phyloP scores from a whole-genome alignment of 37 sponge, comb jelly and placozoan genomes.

The Geodia barretti region DNA sequence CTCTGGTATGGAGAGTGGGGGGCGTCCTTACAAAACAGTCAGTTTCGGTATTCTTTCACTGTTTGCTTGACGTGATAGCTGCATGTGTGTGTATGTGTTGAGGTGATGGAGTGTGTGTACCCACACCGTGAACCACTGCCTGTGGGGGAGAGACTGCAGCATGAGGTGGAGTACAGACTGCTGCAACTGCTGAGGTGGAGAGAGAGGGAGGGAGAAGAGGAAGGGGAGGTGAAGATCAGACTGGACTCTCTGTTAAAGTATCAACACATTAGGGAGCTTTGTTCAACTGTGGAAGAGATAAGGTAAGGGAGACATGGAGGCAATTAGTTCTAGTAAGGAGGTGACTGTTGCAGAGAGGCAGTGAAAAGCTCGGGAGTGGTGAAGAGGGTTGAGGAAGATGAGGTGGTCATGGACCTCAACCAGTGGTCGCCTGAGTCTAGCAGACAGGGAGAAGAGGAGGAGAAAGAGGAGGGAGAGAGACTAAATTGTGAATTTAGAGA shows the following conservation, averaged over 20 bases:
- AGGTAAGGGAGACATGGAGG: slow-evolving; percentile 9
- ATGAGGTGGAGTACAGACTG: slow-evolving; percentile 56
- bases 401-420: no score
- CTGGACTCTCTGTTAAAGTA: slow-evolving; percentile 12
- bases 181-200: slow-evolving; percentile 5
- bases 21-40: slow-evolving; percentile 5
- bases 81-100: background rate
- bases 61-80: background rate
- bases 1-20: no score
- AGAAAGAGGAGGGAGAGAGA: background rate
- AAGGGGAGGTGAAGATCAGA: slow-evolving; percentile 2
- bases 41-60: background rate
- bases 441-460: background rate
- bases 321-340: background rate
- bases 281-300: slow-evolving; percentile 20
- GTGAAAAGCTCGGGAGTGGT: background rate
- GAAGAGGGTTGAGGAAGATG: background rate
- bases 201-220: slow-evolving; percentile 14
- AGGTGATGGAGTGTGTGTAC: slow-evolving; percentile 47
- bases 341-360: background rate
- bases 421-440: background rate
- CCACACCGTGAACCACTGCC: slow-evolving; percentile 43
- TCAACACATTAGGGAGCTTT: slow-evolving; percentile 16
- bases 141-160: slow-evolving; percentile 27
- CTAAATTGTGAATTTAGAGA: background rate